Evolutionary conservation across 2,797 vertebrate genomes (phyloP).

Genomic region (Pseudomugil gertrudae): DNA sequence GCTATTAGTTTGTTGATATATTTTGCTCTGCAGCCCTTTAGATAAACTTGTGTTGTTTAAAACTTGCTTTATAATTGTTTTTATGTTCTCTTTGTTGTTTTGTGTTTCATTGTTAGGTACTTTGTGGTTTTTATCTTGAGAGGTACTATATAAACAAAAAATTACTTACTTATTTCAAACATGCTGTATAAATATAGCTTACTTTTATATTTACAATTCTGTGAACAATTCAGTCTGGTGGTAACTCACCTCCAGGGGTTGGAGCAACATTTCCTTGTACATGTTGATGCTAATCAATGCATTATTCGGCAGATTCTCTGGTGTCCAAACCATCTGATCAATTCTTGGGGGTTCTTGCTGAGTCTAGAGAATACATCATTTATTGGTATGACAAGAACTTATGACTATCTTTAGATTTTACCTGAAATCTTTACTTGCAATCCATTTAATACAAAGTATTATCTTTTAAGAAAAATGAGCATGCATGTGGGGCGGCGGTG

Average conservation of each 20-base stretch:
- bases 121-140: no score
- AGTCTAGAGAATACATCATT: conserved; percentile 1
- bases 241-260: conserved; percentile 84
- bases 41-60: not conserved
- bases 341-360: conserved; percentile 62
- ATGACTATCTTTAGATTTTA: not conserved
- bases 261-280: conserved; percentile 87
- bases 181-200: not conserved
- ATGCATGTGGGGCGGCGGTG: no score
- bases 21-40: not conserved
- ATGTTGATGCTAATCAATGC: conserved; percentile 69
- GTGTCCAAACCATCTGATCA: conserved; percentile 83
- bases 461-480: no score
- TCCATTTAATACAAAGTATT: no score
- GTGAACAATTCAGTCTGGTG: not conserved
- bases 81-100: no score
- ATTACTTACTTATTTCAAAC: not conserved
- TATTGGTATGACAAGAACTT: not conserved
- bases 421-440: no score
- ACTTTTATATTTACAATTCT: not conserved
- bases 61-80: no score
- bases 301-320: conserved; percentile 84
- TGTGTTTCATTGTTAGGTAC: no score
- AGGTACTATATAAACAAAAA: no score
- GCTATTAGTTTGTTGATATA: no score